Conservation (phyloP, 2,113 vertebrate genomes). For the Ancistrus triradiatus region DNA sequence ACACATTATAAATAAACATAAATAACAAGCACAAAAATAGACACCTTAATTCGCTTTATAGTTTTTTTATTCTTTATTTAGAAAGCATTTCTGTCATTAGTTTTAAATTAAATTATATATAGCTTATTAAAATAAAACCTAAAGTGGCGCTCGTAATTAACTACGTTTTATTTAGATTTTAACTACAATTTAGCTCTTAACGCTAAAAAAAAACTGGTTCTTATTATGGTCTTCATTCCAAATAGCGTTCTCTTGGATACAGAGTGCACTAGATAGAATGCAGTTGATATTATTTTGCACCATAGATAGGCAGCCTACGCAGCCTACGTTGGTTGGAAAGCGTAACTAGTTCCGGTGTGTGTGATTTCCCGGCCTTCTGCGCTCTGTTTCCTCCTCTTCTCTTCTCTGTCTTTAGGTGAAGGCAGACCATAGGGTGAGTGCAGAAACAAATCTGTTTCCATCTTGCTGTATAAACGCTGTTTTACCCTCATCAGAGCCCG, state of each 20-base stretch:
- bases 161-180: too few relatives aligned
- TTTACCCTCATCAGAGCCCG: too few relatives aligned
- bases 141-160: too few relatives aligned
- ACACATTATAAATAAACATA: too few relatives aligned
- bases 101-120: too few relatives aligned
- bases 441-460: slow-evolving; percentile 21
- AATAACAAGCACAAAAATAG: too few relatives aligned
- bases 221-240: background rate
- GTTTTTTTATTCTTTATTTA: background rate
- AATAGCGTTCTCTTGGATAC: background rate
- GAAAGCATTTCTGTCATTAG: too few relatives aligned
- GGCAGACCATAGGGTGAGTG: slow-evolving; percentile 41
- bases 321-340: background rate
- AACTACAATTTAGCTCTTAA: too few relatives aligned
- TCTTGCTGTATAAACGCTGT: background rate
- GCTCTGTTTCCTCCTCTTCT: slow-evolving; percentile 37
- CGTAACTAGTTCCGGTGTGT: slow-evolving; percentile 21
- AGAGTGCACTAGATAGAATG: background rate
- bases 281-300: background rate
- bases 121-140: too few relatives aligned
- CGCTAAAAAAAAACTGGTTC: too few relatives aligned
- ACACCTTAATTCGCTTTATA: too few relatives aligned
- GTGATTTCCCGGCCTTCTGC: slow-evolving; percentile 29
- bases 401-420: slow-evolving; percentile 33
- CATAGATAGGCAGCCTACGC: background rate